phyloP scores from a whole-genome alignment of 1,140 invertebrate species.

The Cydia strobilella region DNA sequence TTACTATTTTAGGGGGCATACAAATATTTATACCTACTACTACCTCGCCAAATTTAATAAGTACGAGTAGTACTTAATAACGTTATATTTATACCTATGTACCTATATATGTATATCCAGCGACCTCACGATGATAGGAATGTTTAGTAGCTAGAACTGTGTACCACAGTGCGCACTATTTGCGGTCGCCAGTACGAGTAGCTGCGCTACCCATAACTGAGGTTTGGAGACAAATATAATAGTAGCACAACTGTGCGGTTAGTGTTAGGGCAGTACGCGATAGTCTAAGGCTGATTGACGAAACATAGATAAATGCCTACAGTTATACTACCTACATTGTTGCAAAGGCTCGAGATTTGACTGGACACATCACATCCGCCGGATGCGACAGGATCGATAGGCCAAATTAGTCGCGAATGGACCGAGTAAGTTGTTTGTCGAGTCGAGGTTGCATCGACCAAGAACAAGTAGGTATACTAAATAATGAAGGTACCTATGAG shows the following conservation, averaged over 20 bases:
- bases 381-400: background rate
- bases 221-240: constrained; percentile 16
- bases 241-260: constrained; percentile 3
- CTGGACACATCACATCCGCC: background rate
- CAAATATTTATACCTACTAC: too few species aligned
- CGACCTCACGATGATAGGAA: background rate
- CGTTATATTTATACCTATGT: too few species aligned
- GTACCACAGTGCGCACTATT: background rate
- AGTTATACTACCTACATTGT: background rate
- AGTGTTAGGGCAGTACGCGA: background rate
- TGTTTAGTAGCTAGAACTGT: background rate
- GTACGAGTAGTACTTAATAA: background rate
- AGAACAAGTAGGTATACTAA: background rate
- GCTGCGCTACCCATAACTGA: background rate
- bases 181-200: constrained; percentile 8
- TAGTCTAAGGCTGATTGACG: background rate
- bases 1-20: background rate
- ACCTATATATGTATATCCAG: background rate
- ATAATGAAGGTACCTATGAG: background rate
- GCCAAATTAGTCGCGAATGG: background rate
- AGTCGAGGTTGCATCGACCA: background rate
- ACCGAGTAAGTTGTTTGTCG: background rate
- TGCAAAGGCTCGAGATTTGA: background rate
- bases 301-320: background rate
- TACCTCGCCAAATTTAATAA: too few species aligned